These are phyloP conservation scores for Zygogramma bicolorata DNA, from an alignment of 2,888 invertebrate genomes.

Conservation along the genomic window DNA sequence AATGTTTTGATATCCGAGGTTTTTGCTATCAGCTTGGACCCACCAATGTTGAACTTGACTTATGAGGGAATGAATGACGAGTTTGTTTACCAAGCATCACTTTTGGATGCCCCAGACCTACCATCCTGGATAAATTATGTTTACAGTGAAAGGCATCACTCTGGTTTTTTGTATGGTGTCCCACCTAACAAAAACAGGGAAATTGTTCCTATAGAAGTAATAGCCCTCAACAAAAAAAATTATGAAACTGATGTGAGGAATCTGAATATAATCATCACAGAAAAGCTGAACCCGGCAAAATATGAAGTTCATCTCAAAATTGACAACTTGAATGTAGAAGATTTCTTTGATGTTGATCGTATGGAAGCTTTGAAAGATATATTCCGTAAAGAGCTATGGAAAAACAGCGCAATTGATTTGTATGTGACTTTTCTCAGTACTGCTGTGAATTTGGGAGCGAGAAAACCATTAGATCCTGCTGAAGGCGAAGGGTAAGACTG, in stretches of 20 bases:
- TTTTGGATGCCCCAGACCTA: slow-evolving; percentile 84
- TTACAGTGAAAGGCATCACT: slow-evolving; percentile 81
- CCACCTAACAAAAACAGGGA: slow-evolving; percentile 74
- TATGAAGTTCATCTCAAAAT: slow-evolving; percentile 89
- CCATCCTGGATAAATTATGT: slow-evolving; percentile 89
- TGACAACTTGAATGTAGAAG: slow-evolving; percentile 89
- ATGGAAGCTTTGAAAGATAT: slow-evolving; percentile 83
- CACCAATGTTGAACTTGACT: slow-evolving; percentile 85
- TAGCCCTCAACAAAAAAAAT: slow-evolving; percentile 81
- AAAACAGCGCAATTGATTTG: slow-evolving; percentile 78
- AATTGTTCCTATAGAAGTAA: slow-evolving; percentile 76
- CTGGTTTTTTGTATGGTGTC: slow-evolving; percentile 88
- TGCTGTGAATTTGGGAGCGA: slow-evolving; percentile 86
- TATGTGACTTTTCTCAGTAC: slow-evolving; percentile 88
- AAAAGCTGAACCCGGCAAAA: slow-evolving; percentile 76
- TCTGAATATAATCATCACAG: slow-evolving; percentile 70
- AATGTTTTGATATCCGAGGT: slow-evolving; percentile 80
- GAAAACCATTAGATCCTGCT: slow-evolving; percentile 83
- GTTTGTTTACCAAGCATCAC: slow-evolving; percentile 80
- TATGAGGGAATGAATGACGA: slow-evolving; percentile 72
- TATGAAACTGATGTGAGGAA: slow-evolving; percentile 79
- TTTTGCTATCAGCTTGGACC: slow-evolving; percentile 82
- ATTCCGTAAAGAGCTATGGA: slow-evolving; percentile 83
- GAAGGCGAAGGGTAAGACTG: slow-evolving; percentile 84
- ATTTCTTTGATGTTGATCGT: slow-evolving; percentile 79